These are phyloP conservation scores for Athetis lepigone DNA, from an alignment of 2,888 invertebrate species.

Conservation along the genomic window DNA sequence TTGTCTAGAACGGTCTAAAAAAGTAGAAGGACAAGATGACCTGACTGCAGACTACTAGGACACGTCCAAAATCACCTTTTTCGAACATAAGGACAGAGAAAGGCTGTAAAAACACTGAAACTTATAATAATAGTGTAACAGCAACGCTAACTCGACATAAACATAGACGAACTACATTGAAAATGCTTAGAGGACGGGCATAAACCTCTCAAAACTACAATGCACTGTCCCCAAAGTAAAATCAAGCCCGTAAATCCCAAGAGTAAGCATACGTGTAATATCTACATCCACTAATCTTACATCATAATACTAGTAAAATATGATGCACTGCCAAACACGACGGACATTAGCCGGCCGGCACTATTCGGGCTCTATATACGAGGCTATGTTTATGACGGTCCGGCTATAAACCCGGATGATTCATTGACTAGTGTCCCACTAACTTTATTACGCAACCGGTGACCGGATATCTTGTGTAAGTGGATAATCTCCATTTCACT, in stretches of 20 bases:
- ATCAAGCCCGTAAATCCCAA: conserved; percentile 24
- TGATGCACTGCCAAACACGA: conserved; percentile 55
- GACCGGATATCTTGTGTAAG: conserved; percentile 59
- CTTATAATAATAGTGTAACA: no score
- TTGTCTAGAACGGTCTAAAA: no score
- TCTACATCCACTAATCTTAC: conserved; percentile 40
- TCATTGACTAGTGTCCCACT: conserved; percentile 57
- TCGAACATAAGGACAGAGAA: no score
- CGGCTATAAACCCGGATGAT: conserved; percentile 59
- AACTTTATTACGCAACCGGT: conserved; percentile 59
- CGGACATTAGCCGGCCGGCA: conserved; percentile 44
- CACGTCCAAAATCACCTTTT: no score
- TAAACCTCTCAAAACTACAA: neutral
- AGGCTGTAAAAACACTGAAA: no score
- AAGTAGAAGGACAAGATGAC: no score
- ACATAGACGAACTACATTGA: no score
- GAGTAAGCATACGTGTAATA: conserved; percentile 47
- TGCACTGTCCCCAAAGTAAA: neutral
- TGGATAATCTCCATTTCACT: conserved; percentile 60
- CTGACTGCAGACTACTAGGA: no score
- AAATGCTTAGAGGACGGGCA: neutral
- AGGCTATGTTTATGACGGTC: conserved; percentile 59
- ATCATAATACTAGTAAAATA: conserved; percentile 55
- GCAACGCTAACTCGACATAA: no score
- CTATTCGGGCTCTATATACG: conserved; percentile 58